Base-by-base conservation (phyloP, 2,888 invertebrate species). In the Epistrophe grossulariae region DNA sequence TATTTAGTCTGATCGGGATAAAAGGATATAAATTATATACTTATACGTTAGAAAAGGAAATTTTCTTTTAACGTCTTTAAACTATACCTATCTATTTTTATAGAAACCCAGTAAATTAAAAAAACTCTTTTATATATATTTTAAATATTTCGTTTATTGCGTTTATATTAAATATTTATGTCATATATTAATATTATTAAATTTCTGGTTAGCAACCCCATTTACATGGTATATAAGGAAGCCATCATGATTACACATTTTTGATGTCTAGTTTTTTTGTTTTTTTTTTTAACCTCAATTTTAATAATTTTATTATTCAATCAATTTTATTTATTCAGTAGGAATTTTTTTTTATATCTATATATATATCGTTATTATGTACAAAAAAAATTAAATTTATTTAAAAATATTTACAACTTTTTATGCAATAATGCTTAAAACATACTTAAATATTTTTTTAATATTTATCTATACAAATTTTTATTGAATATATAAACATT, bases 191-290 rank as follows among this genome's bases (percentile, higher is more conserved):
- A 79, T 72, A 52, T 66, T 55, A 66, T 43, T 72, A 50, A 64
- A 78, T 79, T 79, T 64, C 52, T 68, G 52, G 52, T 40, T 72
- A 55, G 83, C 87, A 4, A 70, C 88, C 88, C 84, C 70, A 84
- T 88, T 80, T 88, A 88, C 88, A 88, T 73, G 80, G 88, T 88
- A 88, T 88, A 88, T 77, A 88, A 88, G 88, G 88, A 88, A 70
- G 87, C 87, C 17, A 24, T 74, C 17, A 24, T 74, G 83, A 52
- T 79, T 87, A 72, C 66, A 72, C 79, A 72, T 68, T 43, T 55
- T 68, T 8, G 38, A 62, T 38, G 52, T 77, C 35, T 35, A 78
- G n/a, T n/a, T n/a, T 38, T 72, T 70, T 62, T 52, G 31, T 13
- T 59, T 13, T 13, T 31, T n/a, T 6, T 17, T 11, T 55, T 64